A percentile compares a stretch with the other conserved stretches of the same genome.
Conservation (phyloP, 2,797 vertebrate species). For the Sciurus vulgaris region DNA sequence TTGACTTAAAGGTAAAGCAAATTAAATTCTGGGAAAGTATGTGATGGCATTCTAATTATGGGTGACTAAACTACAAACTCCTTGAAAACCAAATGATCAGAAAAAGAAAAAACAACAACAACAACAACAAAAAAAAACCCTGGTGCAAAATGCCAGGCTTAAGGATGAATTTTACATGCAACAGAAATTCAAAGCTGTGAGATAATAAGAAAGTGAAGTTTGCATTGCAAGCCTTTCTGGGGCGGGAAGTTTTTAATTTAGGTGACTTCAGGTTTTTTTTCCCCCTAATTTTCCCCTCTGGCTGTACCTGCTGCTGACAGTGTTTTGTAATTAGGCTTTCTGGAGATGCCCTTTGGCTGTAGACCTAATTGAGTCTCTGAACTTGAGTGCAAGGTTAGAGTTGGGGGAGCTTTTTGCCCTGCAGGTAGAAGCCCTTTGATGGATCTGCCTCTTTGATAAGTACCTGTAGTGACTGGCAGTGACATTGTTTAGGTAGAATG, state of each 20-base stretch:
- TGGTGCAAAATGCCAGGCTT: not conserved
- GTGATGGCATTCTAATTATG: slow-evolving; percentile 5
- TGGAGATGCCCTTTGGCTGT: slow-evolving; percentile 65
- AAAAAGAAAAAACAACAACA: not conserved
- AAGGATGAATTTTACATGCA: slow-evolving; percentile 39
- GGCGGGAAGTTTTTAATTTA: slow-evolving; percentile 62
- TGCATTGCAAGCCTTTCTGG: slow-evolving; percentile 4
- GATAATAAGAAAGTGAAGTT: slow-evolving; percentile 29
- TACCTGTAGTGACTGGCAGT: slow-evolving; percentile 70
- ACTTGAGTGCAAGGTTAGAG: slow-evolving; percentile 65
- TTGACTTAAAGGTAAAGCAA: slow-evolving; percentile 41
- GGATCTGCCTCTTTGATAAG: slow-evolving; percentile 73
- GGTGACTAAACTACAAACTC: not conserved
- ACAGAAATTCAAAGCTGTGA: not conserved
- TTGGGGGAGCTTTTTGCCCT: slow-evolving; percentile 59
- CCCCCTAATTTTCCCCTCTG: not conserved
- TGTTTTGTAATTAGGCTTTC: slow-evolving; percentile 63
- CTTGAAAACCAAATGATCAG: slow-evolving; percentile 4
- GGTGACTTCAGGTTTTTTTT: slow-evolving; percentile 43
- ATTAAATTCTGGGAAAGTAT: slow-evolving; percentile 32
- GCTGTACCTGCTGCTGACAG: slow-evolving; percentile 46
- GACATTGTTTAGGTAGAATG: slow-evolving; percentile 77
- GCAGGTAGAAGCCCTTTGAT: slow-evolving; percentile 50
- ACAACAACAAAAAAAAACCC: not conserved
- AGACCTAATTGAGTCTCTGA: slow-evolving; percentile 70